Conservation (phyloP, 2,113 vertebrate genomes). For the Enhydra lutris region DNA sequence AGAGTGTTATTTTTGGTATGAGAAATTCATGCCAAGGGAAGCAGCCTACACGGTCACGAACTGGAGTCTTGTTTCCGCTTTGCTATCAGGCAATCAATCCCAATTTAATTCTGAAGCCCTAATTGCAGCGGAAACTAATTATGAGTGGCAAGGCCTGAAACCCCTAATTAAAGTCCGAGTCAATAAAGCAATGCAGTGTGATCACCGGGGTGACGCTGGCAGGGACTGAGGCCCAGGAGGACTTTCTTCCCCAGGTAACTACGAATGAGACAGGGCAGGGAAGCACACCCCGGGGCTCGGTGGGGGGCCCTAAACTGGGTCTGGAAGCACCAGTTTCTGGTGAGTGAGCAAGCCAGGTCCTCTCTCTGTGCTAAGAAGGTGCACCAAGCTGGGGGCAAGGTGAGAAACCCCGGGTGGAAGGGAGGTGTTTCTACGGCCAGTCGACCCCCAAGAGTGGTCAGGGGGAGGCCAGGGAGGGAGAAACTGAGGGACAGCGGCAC, state of each 20-base stretch:
- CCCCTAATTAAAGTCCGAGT: slow-evolving; percentile 66
- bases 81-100: slow-evolving; percentile 73
- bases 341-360: not conserved
- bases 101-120: slow-evolving; percentile 64
- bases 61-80: slow-evolving; percentile 67
- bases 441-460: not conserved
- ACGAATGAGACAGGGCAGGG: not conserved
- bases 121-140: slow-evolving; percentile 66
- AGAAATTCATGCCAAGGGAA: slow-evolving; percentile 79
- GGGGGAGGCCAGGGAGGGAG: not conserved
- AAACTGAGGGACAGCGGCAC: not conserved
- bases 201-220: not conserved
- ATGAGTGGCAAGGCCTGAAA: slow-evolving; percentile 52
- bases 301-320: not conserved
- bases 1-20: slow-evolving; percentile 83
- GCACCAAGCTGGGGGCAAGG: not conserved
- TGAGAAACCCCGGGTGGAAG: not conserved
- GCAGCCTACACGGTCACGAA: slow-evolving; percentile 76
- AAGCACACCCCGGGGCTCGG: not conserved
- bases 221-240: not conserved
- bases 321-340: not conserved
- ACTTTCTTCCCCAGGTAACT: slow-evolving; percentile 17
- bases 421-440: not conserved
- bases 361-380: not conserved
- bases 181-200: slow-evolving; percentile 25